Evolutionary conservation across 2,113 vertebrate species (phyloP), one percentile per base, ranked within the genome.

Genomic region (Macquaria ambigua): DNA sequence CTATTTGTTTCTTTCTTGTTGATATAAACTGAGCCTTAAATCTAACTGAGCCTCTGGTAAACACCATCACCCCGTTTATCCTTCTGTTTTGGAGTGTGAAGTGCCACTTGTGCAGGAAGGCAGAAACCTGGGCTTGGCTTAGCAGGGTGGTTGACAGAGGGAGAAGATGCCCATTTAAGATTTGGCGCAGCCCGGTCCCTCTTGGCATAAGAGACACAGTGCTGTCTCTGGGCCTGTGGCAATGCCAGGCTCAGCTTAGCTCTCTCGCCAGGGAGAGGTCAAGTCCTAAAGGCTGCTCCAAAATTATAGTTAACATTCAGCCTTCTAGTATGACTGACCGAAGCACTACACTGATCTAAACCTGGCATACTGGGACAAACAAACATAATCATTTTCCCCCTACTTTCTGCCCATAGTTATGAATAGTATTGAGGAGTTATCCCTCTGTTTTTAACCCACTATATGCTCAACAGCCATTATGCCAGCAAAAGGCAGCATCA

Each of bases 241-340:
- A 62, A 79, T 82, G 92, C 92, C 91, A 94, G 84, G 75, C 83
- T 88, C 75, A 90, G 87, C 73, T 92, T 86, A 91, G 86, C 87
- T 74, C 84, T 80, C 82, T 81, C 90, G 63, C 82, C 85, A 83
- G 87, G 78, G 74, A 87, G 83, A 89, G 89, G 89, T 91, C 88
- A 89, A 86, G 39, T 78, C 83, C 71, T 82, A 79, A 82, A 81
- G 68, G 70, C 86, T 71, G 87, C 88, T 87, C 71, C 73, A 84
- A 84, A 87, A 87, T 79, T 77, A 84, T 72, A 80, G 67, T 55
- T 80, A 79, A 85, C 83, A 81, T 71, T 75, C 64, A 93, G 69
- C 69, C 67, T 50, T 88, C 48, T 74, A 53, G 50, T 62, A 56
- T 72, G 66, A 84, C 53, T 48, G 53, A 28, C 23, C 1, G 8